Base-by-base conservation (phyloP, 2,113 vertebrate genomes). In the Malurus cyaneus region DNA sequence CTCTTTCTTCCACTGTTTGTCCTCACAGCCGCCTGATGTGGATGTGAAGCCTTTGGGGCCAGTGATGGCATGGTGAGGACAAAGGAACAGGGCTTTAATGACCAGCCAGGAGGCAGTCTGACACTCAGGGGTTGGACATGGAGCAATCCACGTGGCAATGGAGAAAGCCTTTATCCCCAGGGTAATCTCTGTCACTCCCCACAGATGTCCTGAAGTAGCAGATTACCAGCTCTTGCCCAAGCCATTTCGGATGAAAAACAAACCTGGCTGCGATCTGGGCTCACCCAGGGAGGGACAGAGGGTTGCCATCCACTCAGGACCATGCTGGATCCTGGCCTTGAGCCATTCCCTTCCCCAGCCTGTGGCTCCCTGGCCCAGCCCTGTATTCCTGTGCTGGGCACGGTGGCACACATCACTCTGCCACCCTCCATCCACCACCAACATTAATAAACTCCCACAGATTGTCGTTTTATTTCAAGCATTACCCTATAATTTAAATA, bases 401-500 rank as follows among this genome's bases (percentile, higher is more conserved):
- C 5, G 24, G 57, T 21, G 41, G 67, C 80, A 71, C 60, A 19
- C n/a, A 8, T 39, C 2, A 1, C 44, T 85, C 61, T 5, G 0
- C 52, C 1, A 0, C 54, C 65, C 69, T 80, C 32, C 64, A 80
- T 36, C 60, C 52, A 85, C 62, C 36, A 52, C 15, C 66, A 50
- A 3, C 6, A 8, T 39, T 62, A 59, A 86, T 66, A 29, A 84
- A 80, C 80, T 90, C 89, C 77, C 73, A 86, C 80, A 77, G 77
- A 88, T 21, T 77, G 39, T 91, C 52, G 73, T 81, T 93, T 79
- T 60, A 64, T 69, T 86, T 94, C 73, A 79, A 73, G 42, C 44
- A n/a, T 80, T 84, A 90, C 42, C n/a, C 72, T 84, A 14, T 89
- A 86, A 95, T 93, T 92, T 93, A 94, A 95, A 96, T 82, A 93